Conservation (phyloP, 2,797 vertebrate species). For the Enteromius afrohamiltoni region DNA sequence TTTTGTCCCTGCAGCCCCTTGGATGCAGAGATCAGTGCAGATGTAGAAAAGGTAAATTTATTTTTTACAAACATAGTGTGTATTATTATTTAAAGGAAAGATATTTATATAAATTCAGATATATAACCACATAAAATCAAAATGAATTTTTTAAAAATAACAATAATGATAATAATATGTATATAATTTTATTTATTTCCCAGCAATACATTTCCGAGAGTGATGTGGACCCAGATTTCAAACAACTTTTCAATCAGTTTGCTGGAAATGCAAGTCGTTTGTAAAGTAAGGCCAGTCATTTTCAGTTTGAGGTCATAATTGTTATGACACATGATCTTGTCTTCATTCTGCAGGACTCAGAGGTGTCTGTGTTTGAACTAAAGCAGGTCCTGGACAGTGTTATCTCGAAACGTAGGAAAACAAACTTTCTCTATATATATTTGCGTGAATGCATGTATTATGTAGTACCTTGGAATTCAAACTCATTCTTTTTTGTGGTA, state of each 20-base stretch:
- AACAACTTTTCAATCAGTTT: conserved; percentile 82
- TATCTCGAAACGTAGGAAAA: conserved; percentile 82
- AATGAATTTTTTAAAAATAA: background rate
- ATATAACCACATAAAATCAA: background rate
- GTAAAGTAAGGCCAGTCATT: background rate
- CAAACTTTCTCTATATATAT: background rate
- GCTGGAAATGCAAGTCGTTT: conserved; percentile 83
- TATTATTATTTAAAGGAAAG: background rate
- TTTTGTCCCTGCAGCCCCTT: conserved; percentile 73
- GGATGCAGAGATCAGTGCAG: conserved; percentile 80
- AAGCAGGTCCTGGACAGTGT: conserved; percentile 83
- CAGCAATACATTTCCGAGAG: conserved; percentile 80
- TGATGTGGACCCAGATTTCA: conserved; percentile 85
- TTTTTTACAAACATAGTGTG: background rate
- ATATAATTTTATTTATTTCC: background rate
- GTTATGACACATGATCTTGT: background rate
- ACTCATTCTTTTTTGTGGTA: conserved; percentile 3
- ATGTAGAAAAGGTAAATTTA: conserved; percentile 82
- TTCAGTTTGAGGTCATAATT: background rate
- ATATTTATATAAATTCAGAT: background rate
- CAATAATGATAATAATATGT: too few species aligned
- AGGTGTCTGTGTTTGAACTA: conserved; percentile 87
- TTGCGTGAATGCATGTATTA: too few species aligned
- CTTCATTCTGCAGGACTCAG: conserved; percentile 76
- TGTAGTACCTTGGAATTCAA: background rate